Percentiles rank a stretch among this genome's conserved stretches.
These are phyloP conservation scores for Neostethus bicornis DNA, from an alignment of 2,797 vertebrate species.

Conservation along the genomic window DNA sequence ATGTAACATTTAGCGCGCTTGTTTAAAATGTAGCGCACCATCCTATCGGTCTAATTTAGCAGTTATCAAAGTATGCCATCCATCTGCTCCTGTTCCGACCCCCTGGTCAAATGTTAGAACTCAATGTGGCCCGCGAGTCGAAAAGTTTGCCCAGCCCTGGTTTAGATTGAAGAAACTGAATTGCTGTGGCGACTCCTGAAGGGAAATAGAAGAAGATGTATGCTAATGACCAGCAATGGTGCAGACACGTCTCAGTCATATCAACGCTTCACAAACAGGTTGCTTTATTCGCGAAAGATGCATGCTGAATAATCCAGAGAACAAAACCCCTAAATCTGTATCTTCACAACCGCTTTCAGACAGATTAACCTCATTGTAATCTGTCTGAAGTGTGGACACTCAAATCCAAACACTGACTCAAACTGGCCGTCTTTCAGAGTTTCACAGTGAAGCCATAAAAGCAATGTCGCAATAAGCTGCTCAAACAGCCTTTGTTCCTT, in stretches of 20 bases:
- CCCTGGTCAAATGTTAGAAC: too few species aligned
- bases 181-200: too few species aligned
- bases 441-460: constrained; percentile 45
- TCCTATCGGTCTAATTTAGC: too few species aligned
- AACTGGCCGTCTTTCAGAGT: constrained; percentile 53
- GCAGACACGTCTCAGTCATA: constrained; percentile 23
- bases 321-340: constrained; percentile 51
- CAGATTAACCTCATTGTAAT: constrained; percentile 62
- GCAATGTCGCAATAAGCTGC: constrained; percentile 39
- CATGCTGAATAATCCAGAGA: constrained; percentile 38
- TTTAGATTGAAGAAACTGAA: too few species aligned
- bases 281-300: constrained; percentile 10
- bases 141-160: too few species aligned
- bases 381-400: constrained; percentile 56
- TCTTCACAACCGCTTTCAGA: constrained; percentile 54
- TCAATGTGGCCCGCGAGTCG: too few species aligned
- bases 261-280: constrained; percentile 21
- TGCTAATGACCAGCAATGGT: constrained; percentile 3
- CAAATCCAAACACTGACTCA: constrained; percentile 48
- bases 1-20: too few species aligned
- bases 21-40: too few species aligned
- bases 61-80: too few species aligned
- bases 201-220: too few species aligned
- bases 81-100: too few species aligned
- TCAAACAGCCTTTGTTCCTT: constrained; percentile 27